These are phyloP conservation scores for Catocala nupta DNA, from an alignment of 2,888 invertebrate species.

Conservation along the genomic window DNA sequence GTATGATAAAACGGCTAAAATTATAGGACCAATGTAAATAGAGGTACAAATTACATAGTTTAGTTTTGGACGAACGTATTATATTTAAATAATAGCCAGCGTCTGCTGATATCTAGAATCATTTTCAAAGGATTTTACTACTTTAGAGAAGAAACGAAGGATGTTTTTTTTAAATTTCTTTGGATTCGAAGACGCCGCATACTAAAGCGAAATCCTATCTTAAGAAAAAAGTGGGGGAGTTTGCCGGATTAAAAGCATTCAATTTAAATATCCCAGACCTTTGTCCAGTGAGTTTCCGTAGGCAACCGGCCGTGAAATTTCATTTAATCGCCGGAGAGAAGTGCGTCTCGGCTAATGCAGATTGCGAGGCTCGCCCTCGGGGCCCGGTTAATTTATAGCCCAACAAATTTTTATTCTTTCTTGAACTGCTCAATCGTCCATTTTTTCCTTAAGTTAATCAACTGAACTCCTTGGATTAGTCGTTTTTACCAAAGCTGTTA, in stretches of 20 bases:
- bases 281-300: constrained; percentile 80
- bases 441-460: constrained; percentile 63
- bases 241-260: constrained; percentile 79
- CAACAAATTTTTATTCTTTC: constrained; percentile 84
- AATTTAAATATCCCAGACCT: constrained; percentile 82
- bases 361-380: constrained; percentile 77
- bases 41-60: too few species aligned
- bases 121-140: not conserved
- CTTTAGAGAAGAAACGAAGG: constrained; percentile 15
- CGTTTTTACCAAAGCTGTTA: constrained; percentile 57
- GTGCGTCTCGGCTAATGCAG: constrained; percentile 85
- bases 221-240: constrained; percentile 66
- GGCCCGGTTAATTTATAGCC: constrained; percentile 82
- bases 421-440: constrained; percentile 79
- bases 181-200: constrained; percentile 47
- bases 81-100: not conserved
- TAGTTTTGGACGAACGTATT: not conserved
- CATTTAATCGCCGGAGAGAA: constrained; percentile 84
- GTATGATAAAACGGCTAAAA: too few species aligned
- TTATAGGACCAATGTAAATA: too few species aligned
- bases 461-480: constrained; percentile 56
- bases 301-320: constrained; percentile 84
- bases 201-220: constrained; percentile 56
- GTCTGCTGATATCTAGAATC: not conserved
- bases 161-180: constrained; percentile 37